Percentiles rank a stretch among this genome's conserved stretches.
phyloP scores from a whole-genome alignment of 2,888 invertebrate species.

The Drosophila nigricruria region DNA sequence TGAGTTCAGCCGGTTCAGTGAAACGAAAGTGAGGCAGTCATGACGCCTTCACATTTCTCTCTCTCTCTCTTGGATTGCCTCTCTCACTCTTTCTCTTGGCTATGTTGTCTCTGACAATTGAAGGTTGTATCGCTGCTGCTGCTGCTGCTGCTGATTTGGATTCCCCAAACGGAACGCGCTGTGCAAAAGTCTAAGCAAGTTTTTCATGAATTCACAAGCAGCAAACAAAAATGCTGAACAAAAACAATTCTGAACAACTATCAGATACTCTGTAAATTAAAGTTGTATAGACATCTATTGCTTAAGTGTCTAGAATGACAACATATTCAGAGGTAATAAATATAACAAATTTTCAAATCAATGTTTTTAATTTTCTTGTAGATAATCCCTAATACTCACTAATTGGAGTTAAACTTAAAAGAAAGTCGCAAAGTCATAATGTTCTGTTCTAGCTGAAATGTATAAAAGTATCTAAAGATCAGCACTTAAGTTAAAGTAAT shows the following conservation, averaged over 20 bases:
- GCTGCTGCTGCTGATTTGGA: constrained; percentile 36
- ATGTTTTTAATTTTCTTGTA: no score
- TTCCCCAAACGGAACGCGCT: constrained; percentile 48
- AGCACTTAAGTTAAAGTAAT: not conserved
- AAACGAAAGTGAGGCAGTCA: constrained; percentile 65
- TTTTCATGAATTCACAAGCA: constrained; percentile 44
- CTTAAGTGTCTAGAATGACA: not conserved
- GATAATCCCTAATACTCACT: not conserved
- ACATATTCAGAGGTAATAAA: not conserved
- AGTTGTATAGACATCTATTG: not conserved
- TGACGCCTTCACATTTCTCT: constrained; percentile 29
- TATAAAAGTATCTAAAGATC: not conserved
- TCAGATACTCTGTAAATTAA: constrained; percentile 8
- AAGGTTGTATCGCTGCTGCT: constrained; percentile 44
- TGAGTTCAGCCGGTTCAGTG: constrained; percentile 35
- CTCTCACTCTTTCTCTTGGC: constrained; percentile 19
- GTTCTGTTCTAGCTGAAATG: not conserved
- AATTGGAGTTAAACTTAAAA: not conserved
- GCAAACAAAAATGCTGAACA: constrained; percentile 18
- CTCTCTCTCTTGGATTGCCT: constrained; percentile 6
- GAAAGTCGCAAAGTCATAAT: no score
- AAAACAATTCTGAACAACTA: constrained; percentile 14
- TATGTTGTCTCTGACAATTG: constrained; percentile 40
- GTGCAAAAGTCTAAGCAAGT: constrained; percentile 55
- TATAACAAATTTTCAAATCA: no score